Conservation (phyloP, 2,888 invertebrate genomes). For the Pyrgus malvae region DNA sequence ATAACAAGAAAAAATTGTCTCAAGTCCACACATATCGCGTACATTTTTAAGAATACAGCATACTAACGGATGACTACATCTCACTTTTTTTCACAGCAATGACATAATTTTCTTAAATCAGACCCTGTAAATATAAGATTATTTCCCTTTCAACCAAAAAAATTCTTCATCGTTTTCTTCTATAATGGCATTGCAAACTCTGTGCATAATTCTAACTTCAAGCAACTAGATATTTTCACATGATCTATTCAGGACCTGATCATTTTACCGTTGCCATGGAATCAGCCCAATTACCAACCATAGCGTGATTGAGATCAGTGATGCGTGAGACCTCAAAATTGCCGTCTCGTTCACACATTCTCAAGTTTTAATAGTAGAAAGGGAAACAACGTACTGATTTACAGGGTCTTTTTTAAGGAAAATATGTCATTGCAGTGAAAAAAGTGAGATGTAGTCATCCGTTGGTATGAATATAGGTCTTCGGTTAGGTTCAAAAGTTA, state of each 20-base stretch:
- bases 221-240: too few relatives aligned
- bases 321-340: not conserved
- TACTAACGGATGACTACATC: slow-evolving; percentile 35
- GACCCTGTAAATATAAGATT: too few relatives aligned
- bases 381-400: too few relatives aligned
- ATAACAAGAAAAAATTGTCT: too few relatives aligned
- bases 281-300: slow-evolving; percentile 46
- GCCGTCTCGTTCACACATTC: not conserved
- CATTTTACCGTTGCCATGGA: slow-evolving; percentile 52
- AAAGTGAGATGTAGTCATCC: slow-evolving; percentile 41
- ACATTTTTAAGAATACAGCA: slow-evolving; percentile 22
- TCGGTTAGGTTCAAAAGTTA: too few relatives aligned
- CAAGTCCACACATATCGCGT: slow-evolving; percentile 31
- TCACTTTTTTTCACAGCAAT: slow-evolving; percentile 47
- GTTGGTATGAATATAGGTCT: too few relatives aligned
- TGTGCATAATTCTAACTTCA: too few relatives aligned
- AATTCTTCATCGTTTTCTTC: too few relatives aligned
- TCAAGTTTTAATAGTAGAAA: not conserved
- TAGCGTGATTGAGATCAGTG: slow-evolving; percentile 10
- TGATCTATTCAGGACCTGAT: not conserved
- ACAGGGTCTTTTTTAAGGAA: slow-evolving; percentile 38
- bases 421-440: slow-evolving; percentile 56
- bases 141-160: slow-evolving; percentile 25
- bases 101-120: slow-evolving; percentile 52
- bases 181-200: too few relatives aligned